A percentile compares a stretch with the other conserved stretches of the same genome.
Evolutionary conservation across 2,888 invertebrate species (phyloP).

Genomic region (Lacanobia wlatinum): DNA sequence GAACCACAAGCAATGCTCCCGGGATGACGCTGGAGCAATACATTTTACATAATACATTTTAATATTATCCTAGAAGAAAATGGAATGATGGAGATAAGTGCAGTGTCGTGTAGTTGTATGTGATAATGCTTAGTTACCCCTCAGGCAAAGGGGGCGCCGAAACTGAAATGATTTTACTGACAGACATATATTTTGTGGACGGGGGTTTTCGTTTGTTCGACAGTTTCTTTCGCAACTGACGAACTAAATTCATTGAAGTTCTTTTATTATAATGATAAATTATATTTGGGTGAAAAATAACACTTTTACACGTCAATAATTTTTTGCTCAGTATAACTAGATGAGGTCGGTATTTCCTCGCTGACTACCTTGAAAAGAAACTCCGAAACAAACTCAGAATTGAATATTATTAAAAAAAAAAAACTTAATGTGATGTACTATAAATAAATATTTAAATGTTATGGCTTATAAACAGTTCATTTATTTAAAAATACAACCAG

Average conservation of each 20-base stretch:
- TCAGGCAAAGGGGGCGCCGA: constrained; percentile 13
- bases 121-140: constrained; percentile 29
- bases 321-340: too few relatives aligned
- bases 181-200: constrained; percentile 9
- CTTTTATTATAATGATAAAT: too few relatives aligned
- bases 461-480: not conserved
- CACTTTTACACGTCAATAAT: too few relatives aligned
- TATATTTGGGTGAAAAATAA: too few relatives aligned
- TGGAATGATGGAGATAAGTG: constrained; percentile 50
- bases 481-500: constrained; percentile 7
- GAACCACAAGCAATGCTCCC: constrained; percentile 19
- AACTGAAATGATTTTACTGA: constrained; percentile 17
- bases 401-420: too few relatives aligned
- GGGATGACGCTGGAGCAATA: constrained; percentile 18
- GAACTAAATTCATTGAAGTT: not conserved
- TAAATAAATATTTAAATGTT: too few relatives aligned
- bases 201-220: not conserved
- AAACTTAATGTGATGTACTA: too few relatives aligned
- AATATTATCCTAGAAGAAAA: constrained; percentile 40
- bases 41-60: constrained; percentile 39
- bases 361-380: too few relatives aligned
- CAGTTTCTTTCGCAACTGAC: not conserved
- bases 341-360: too few relatives aligned
- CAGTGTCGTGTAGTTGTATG: constrained; percentile 47
- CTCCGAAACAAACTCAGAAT: too few relatives aligned